Evolutionary conservation across 2,113 vertebrate genomes (phyloP), one percentile per base, ranked within the genome.

Genomic region (Pterocles gutturalis): DNA sequence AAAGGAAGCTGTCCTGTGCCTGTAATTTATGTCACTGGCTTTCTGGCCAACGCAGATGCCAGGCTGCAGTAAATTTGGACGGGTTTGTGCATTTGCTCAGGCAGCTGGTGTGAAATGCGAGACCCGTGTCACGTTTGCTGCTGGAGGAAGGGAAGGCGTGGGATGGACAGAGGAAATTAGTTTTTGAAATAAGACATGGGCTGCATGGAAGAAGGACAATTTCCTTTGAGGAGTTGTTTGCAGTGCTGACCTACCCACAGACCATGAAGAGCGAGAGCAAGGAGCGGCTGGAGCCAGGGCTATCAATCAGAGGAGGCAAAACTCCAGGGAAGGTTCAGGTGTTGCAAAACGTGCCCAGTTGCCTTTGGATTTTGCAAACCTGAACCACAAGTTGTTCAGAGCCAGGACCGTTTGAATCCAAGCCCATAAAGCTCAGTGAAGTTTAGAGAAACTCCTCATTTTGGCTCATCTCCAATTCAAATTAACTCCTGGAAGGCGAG

Each of bases 1-100:
- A 95, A 91, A 97, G 87, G 91, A 93, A 96, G 87, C 49, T 77
- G 81, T 90, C 83, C 86, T 45, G 43, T 38, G 48, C 58, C 26
- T 25, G 46, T 92, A 94, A 98, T 97, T 97, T 60, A 61, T 93
- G 92, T 87, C 48, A 10, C 54, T 64, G 87, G 72, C 85, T 96
- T 65, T 67, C 95, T 93, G 91, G 70, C 48, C 67, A 29, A 5
- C 3, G 72, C 61, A 76, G 70, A 72, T 95, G 92, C 92, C 97
- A 96, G 91, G 78, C 93, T 93, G 70, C 88, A 87, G 94, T 87
- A 89, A 95, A 94, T 96, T 58, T 81, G 78, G 93, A 49, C 53
- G 28, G 43, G 43, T 61, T 26, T 67, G 69, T 86, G 83, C 73
- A 33, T 57, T 48, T 82, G 64, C 89, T 94, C 60, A 70, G 82